Base-by-base conservation (phyloP, 2,113 vertebrate genomes). In the Stomatorhinus ivindoensis region DNA sequence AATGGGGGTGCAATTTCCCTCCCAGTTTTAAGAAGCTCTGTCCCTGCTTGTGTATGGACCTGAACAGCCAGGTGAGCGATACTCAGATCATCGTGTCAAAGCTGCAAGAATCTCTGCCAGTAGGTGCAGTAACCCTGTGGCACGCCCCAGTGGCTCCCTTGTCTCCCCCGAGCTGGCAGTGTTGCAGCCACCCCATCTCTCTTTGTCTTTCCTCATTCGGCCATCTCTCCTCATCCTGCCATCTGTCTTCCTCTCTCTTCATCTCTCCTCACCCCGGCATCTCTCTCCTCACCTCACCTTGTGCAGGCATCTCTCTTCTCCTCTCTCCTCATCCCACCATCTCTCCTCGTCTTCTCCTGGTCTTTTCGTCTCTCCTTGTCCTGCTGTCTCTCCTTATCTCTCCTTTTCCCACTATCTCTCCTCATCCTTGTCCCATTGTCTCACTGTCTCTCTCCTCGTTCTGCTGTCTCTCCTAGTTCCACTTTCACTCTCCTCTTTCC, bases 141-240 rank as follows among this genome's bases (percentile, higher is more conserved):
- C 89, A 46, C 44, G 55, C 80, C 85, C 85, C 89, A 46, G n/a
- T 80, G 84, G 76, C 47, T 80, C 47, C 31, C 58, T 31, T 39
- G 17, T 21, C n/a, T 21, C 35, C 84, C 51, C 80, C 1, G 42
- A 46, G 31, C 69, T 50, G 46, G 7, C 46, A 46, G 21, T 86
- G 46, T 80, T 80, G 55, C 4, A 53, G 35, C 73, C 46, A 83
- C 10, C n/a, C 9, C 9, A 65, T 27, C 61, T n/a, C 61, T 61
- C 55, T n/a, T 61, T 55, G 53, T 21, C 53, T 55, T 24, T 61
- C 7, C 58, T 61, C 58, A 61, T 1, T 61, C 24, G 2, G 8
- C 21, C 58, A 61, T 61, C 58, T 61, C 24, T 61, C 2, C 58
- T 61, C 58, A 61, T 53, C 17, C 51, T 53, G 51, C 17, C 51